Conservation (phyloP, 2,797 vertebrate genomes). For the Odontamblyopus lacepedii region DNA sequence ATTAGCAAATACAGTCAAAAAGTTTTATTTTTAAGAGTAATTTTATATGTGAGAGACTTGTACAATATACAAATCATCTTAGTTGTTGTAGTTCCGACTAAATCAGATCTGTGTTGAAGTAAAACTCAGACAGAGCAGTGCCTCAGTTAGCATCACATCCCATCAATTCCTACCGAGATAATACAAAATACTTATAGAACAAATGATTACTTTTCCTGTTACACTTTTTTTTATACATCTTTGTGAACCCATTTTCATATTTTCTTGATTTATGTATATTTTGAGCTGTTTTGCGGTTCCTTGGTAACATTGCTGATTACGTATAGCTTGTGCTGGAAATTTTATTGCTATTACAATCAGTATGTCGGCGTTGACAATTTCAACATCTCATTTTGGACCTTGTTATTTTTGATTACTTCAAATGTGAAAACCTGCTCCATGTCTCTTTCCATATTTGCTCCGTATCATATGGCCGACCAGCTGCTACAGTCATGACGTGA, state of each 20-base stretch:
- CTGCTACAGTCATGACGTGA: conserved; percentile 60
- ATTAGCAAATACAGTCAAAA: no score
- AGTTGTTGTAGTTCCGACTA: no score
- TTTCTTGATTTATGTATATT: background rate
- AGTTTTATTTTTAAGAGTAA: no score
- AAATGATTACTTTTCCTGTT: no score
- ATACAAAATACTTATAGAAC: no score
- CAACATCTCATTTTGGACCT: background rate
- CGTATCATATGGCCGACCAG: conserved; percentile 52
- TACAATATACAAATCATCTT: no score
- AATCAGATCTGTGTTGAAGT: no score
- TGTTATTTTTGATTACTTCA: background rate
- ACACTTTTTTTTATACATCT: background rate
- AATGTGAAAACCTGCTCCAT: background rate
- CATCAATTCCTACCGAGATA: no score
- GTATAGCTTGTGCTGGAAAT: background rate
- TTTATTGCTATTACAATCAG: background rate
- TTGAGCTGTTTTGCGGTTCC: background rate
- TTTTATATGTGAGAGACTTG: no score
- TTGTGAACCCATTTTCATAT: background rate
- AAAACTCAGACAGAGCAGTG: no score
- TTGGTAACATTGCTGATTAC: background rate
- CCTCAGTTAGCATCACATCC: no score
- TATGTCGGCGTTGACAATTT: background rate
- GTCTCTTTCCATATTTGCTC: conserved; percentile 7